Percentiles rank a stretch among this genome's conserved stretches.
phyloP scores from a whole-genome alignment of 1,140 invertebrate genomes.

The Subanguina moxae region DNA sequence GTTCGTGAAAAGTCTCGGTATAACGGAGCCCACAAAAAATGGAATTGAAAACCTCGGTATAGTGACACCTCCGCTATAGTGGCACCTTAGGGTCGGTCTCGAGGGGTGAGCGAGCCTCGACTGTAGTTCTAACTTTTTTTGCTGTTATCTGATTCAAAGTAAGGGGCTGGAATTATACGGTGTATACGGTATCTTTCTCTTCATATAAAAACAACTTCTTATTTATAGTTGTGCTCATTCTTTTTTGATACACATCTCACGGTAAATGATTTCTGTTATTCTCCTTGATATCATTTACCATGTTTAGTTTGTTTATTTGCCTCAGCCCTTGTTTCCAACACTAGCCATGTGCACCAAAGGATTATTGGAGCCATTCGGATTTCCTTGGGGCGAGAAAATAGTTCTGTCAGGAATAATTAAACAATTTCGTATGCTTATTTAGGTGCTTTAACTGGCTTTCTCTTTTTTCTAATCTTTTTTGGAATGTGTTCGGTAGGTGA shows the following conservation, averaged over 20 bases:
- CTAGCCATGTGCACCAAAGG: conserved; percentile 11
- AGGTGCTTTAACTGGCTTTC: not conserved
- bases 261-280: not conserved
- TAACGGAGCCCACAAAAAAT: too few relatives aligned
- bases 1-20: too few relatives aligned
- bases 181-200: too few relatives aligned
- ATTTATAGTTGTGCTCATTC: not conserved
- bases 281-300: not conserved
- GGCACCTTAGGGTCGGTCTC: too few relatives aligned
- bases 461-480: not conserved
- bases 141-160: too few relatives aligned
- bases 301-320: conserved; percentile 6
- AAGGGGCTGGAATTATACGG: too few relatives aligned
- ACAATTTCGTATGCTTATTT: too few relatives aligned
- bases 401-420: not conserved
- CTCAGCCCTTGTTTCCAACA: conserved; percentile 4
- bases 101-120: too few relatives aligned
- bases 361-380: conserved; percentile 12
- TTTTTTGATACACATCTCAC: not conserved
- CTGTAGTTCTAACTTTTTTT: too few relatives aligned
- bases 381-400: not conserved
- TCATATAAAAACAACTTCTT: not conserved
- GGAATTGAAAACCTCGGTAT: too few relatives aligned
- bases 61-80: too few relatives aligned
- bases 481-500: conserved; percentile 6